These are phyloP conservation scores for Catharus fuscescens DNA, from an alignment of 2,113 vertebrate genomes.

Conservation along the genomic window DNA sequence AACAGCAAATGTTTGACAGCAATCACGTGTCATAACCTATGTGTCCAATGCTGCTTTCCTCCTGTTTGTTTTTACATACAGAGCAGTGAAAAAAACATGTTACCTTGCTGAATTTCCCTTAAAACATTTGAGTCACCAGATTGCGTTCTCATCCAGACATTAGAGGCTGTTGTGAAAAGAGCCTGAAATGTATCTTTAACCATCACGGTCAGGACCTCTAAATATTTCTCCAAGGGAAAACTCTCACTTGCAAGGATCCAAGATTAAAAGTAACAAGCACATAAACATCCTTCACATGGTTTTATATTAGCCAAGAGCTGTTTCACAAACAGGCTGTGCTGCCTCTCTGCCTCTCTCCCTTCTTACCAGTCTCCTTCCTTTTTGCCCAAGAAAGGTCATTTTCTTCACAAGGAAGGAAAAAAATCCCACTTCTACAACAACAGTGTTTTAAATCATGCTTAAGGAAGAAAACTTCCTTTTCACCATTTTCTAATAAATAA, in stretches of 20 bases:
- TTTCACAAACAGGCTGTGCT: conserved; percentile 12
- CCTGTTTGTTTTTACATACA: not conserved
- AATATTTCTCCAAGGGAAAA: conserved; percentile 45
- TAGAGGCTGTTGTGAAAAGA: not conserved
- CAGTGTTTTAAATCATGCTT: conserved; percentile 21
- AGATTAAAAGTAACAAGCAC: conserved; percentile 27
- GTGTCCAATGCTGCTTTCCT: not conserved
- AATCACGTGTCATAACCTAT: accelerated
- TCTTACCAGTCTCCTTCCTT: not conserved
- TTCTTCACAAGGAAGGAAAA: not conserved
- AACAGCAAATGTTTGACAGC: not conserved
- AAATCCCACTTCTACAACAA: not conserved
- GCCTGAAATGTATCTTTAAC: not conserved
- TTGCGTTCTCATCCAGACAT: not conserved
- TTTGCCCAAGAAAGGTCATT: conserved; percentile 67
- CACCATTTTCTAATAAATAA: conserved; percentile 44
- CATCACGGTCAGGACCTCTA: not conserved
- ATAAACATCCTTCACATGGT: conserved; percentile 40
- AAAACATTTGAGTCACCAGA: not conserved
- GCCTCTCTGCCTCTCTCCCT: not conserved
- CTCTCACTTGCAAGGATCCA: conserved; percentile 7
- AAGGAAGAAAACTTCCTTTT: conserved; percentile 22
- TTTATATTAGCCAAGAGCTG: conserved; percentile 11
- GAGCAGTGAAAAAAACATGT: accelerated
- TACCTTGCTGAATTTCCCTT: not conserved